Evolutionary conservation across 2,113 vertebrate species (phyloP).

Genomic region (Peromyscus californicus): DNA sequence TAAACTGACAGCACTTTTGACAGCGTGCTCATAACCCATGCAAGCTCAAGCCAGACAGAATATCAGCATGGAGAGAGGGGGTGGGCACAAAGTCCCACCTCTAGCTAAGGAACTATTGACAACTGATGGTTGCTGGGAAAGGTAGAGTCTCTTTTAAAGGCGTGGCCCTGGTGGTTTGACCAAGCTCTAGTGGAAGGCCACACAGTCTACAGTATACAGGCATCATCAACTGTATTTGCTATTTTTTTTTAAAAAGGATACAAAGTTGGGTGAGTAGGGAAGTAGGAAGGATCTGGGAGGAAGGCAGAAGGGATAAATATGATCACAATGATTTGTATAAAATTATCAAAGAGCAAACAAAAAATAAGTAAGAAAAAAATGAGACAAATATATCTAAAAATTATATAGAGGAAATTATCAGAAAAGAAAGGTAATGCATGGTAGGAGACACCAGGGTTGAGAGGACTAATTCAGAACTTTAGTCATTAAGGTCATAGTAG

Average conservation of each 20-base stretch:
- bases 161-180: not conserved
- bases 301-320: not conserved
- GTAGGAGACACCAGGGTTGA: not conserved
- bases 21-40: not conserved
- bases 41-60: not conserved
- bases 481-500: not conserved
- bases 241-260: not conserved
- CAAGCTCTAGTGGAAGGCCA: not conserved
- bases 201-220: not conserved
- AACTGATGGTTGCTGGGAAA: not conserved
- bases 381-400: not conserved
- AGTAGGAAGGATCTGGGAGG: not conserved
- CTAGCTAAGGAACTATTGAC: not conserved
- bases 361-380: not conserved
- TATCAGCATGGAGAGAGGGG: not conserved
- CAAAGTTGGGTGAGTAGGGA: not conserved
- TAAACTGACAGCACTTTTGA: not conserved
- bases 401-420: not conserved
- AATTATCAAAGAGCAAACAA: not conserved
- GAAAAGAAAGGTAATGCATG: not conserved
- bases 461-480: slow-evolving; percentile 1
- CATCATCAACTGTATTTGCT: not conserved
- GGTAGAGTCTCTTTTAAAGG: not conserved
- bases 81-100: not conserved
- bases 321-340: not conserved